Conservation (phyloP, 2,888 invertebrate species). For the Campaea margaritaria region DNA sequence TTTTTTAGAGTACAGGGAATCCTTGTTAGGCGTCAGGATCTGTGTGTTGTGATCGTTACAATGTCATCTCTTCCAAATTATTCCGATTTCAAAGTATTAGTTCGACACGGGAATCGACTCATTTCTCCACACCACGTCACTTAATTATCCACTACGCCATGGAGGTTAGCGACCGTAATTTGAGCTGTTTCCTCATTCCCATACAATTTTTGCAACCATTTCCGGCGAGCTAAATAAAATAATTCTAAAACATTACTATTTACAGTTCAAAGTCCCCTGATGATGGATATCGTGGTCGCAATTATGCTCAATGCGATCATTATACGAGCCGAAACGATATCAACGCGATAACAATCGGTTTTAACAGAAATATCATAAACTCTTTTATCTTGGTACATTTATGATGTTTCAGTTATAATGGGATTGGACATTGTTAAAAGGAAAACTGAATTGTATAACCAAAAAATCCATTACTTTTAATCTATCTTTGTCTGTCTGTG, state of each 20-base stretch:
- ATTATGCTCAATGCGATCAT: not conserved
- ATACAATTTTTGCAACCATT: not conserved
- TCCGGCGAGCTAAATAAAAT: not conserved
- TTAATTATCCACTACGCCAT: not conserved
- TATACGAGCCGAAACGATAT: not conserved
- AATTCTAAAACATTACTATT: not conserved
- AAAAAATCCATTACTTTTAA: not conserved
- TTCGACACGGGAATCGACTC: no score
- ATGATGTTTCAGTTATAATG: no score
- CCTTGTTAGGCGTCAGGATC: no score
- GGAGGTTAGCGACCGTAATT: not conserved
- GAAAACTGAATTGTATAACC: not conserved
- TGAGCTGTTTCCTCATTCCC: not conserved
- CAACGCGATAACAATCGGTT: not conserved
- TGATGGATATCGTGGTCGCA: not conserved
- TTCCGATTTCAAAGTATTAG: no score
- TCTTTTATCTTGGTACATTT: not conserved
- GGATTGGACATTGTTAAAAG: not conserved
- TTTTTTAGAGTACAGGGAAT: no score
- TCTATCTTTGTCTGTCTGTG: not conserved
- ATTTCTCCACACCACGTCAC: no score
- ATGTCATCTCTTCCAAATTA: no score
- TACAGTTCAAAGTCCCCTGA: not conserved
- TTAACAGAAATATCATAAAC: slow-evolving; percentile 1
- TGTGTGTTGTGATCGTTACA: no score